phyloP scores from a whole-genome alignment of 2,888 invertebrate genomes.

The Lasioglossum pauxillum region DNA sequence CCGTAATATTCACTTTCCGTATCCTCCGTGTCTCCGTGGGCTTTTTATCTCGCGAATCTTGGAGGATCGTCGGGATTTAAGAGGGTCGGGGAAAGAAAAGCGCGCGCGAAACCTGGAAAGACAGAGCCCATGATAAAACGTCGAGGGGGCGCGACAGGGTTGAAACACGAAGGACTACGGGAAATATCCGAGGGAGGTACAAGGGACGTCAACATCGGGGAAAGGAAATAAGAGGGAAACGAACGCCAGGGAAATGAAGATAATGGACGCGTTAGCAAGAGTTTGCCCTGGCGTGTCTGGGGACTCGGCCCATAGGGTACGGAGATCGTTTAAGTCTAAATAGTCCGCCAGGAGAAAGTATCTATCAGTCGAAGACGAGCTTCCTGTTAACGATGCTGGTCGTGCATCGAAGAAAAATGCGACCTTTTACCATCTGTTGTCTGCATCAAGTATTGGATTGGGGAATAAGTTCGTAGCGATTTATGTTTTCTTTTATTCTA shows the following conservation, averaged over 20 bases:
- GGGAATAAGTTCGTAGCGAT: no score
- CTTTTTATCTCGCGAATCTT: conserved; percentile 29
- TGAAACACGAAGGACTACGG: neutral
- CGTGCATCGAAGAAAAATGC: neutral
- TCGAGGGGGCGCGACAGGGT: neutral
- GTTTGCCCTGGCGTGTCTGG: neutral
- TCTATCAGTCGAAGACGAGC: neutral
- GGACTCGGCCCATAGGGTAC: neutral
- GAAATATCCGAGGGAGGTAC: neutral
- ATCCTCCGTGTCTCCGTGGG: neutral
- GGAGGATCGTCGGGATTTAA: conserved; percentile 34
- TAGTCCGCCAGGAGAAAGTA: neutral
- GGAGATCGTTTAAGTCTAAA: neutral
- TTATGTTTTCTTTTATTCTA: no score
- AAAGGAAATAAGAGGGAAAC: conserved; percentile 10
- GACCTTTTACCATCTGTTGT: neutral
- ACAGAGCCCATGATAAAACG: neutral
- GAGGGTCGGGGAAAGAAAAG: conserved; percentile 2
- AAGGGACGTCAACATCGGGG: neutral
- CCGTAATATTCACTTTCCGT: neutral
- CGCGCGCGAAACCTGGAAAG: neutral
- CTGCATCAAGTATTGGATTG: neutral
- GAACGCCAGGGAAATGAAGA: conserved; percentile 2
- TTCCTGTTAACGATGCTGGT: conserved; percentile 9
- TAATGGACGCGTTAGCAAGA: conserved; percentile 26